A percentile compares a stretch with the other conserved stretches of the same genome.
phyloP scores from a whole-genome alignment of 1,140 invertebrate genomes.

The Apis cerana region DNA sequence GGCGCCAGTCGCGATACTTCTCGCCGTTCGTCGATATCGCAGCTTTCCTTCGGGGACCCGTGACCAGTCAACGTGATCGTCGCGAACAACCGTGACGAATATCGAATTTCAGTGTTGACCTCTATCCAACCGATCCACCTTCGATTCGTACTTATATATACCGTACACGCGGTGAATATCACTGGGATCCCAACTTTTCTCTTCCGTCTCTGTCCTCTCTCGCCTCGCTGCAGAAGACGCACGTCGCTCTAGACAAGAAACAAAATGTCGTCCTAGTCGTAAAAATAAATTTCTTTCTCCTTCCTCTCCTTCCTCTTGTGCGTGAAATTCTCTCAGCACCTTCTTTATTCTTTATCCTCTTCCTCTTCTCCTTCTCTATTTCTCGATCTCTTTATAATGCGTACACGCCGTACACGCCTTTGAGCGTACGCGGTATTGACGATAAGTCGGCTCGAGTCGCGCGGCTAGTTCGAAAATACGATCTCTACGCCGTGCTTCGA shows the following conservation, averaged over 20 bases:
- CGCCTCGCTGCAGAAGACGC: slow-evolving; percentile 30
- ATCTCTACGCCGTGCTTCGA: background rate
- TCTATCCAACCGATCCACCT: slow-evolving; percentile 30
- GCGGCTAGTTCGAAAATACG: slow-evolving; percentile 43
- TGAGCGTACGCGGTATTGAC: slow-evolving; percentile 41
- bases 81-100: slow-evolving; percentile 44
- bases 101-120: slow-evolving; percentile 47
- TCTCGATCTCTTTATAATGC: slow-evolving; percentile 45
- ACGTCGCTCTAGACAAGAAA: slow-evolving; percentile 39
- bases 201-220: background rate
- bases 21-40: background rate
- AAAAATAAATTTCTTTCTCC: slow-evolving; percentile 63
- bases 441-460: slow-evolving; percentile 13
- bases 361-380: background rate
- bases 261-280: slow-evolving; percentile 58
- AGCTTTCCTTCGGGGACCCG: background rate
- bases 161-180: background rate
- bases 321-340: background rate
- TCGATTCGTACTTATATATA: slow-evolving; percentile 37
- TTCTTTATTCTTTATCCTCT: background rate
- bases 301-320: background rate
- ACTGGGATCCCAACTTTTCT: slow-evolving; percentile 44
- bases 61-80: background rate
- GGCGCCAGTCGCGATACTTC: background rate
- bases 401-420: slow-evolving; percentile 49